These are phyloP conservation scores for Coccyzus lansbergi DNA, from an alignment of 2,797 vertebrate genomes.

Conservation along the genomic window DNA sequence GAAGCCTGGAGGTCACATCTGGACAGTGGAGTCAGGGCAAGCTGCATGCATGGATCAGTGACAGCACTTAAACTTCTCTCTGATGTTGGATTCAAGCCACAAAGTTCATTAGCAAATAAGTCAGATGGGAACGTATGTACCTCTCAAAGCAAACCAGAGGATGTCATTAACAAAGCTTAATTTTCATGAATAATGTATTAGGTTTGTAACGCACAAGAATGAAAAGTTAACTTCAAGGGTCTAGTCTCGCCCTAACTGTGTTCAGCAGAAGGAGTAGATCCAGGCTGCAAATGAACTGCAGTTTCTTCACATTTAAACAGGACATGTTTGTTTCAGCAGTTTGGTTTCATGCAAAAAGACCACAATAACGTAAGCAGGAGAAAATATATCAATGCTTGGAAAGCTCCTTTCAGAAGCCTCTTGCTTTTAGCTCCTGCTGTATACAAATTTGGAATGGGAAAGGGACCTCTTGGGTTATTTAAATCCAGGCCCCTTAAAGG, in stretches of 20 bases:
- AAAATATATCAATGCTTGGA: background rate
- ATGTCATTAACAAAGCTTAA: background rate
- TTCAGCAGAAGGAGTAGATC: background rate
- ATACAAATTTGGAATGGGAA: background rate
- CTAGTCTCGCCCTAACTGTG: background rate
- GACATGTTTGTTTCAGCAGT: background rate
- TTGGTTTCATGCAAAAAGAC: background rate
- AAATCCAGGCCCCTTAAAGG: background rate
- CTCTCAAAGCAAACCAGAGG: background rate
- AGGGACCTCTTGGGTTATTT: background rate
- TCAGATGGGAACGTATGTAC: background rate
- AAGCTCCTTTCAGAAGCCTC: background rate
- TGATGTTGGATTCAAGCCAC: background rate
- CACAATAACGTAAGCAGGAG: background rate
- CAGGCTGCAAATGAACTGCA: background rate
- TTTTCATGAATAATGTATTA: background rate
- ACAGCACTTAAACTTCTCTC: background rate
- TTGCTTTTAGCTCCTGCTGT: background rate
- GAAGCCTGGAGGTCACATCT: background rate
- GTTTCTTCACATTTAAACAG: background rate
- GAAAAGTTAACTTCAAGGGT: background rate
- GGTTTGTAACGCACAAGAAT: background rate
- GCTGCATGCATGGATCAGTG: background rate
- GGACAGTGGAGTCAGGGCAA: background rate
- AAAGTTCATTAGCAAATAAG: background rate